phyloP scores from a whole-genome alignment of 1,140 invertebrate genomes.

The Calephelis virginiensis region DNA sequence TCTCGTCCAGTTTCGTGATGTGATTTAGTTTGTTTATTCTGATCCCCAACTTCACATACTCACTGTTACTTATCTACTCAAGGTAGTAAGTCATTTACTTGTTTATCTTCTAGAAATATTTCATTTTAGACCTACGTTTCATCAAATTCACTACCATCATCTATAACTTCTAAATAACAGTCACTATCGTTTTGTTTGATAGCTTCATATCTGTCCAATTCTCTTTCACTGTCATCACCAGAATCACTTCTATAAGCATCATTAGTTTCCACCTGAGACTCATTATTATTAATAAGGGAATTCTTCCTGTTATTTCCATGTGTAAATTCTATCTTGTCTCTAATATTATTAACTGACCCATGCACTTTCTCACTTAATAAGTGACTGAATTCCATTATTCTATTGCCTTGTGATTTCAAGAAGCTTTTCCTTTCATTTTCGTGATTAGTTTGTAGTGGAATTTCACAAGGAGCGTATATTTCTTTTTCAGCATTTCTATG shows the following conservation, averaged over 20 bases:
- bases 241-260: conserved; percentile 53
- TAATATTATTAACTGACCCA: conserved; percentile 51
- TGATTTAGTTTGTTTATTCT: not conserved
- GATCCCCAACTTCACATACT: not conserved
- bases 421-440: conserved; percentile 39
- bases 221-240: conserved; percentile 41
- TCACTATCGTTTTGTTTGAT: conserved; percentile 56
- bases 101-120: not conserved
- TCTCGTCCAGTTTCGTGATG: not conserved
- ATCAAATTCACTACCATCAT: conserved; percentile 68
- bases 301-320: conserved; percentile 47
- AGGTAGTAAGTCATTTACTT: conserved; percentile 13
- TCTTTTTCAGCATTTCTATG: conserved; percentile 34
- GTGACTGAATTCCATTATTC: conserved; percentile 55
- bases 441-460: conserved; percentile 52
- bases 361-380: conserved; percentile 56
- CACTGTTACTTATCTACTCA: conserved; percentile 10
- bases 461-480: conserved; percentile 64
- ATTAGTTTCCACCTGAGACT: conserved; percentile 33
- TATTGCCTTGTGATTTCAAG: conserved; percentile 53
- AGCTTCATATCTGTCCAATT: conserved; percentile 38
- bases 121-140: conserved; percentile 14
- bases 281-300: conserved; percentile 40
- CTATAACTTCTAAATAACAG: conserved; percentile 67
- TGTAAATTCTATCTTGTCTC: conserved; percentile 48